phyloP scores from a whole-genome alignment of 2,113 vertebrate species.

The Psophia crepitans region DNA sequence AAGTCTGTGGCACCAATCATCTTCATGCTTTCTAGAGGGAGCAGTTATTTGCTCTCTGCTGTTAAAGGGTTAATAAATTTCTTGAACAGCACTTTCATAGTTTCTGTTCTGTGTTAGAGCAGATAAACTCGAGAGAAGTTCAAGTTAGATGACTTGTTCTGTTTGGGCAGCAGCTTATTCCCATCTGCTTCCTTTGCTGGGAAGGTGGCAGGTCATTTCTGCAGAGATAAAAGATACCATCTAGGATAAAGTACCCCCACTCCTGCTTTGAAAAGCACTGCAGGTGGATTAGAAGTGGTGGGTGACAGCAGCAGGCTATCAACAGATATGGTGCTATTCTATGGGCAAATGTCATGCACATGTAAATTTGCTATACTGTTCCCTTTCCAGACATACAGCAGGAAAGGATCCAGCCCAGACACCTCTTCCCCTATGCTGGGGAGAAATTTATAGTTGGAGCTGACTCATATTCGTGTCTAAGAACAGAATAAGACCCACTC shows the following conservation, averaged over 20 bases:
- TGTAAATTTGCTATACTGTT: not conserved
- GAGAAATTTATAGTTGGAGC: not conserved
- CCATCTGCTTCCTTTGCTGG: not conserved
- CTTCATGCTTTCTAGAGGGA: not conserved
- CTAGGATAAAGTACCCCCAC: not conserved
- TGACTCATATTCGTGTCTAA: not conserved
- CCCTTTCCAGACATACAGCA: not conserved
- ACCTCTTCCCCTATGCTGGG: not conserved
- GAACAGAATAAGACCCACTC: not conserved
- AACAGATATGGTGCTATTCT: not conserved
- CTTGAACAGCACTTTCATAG: not conserved
- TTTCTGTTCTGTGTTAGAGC: not conserved
- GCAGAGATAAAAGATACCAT: not conserved
- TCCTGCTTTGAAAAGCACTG: not conserved
- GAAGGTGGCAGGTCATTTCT: not conserved
- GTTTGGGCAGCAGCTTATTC: not conserved
- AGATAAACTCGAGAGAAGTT: not conserved
- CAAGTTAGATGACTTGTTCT: not conserved
- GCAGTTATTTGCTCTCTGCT: not conserved
- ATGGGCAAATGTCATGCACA: fast-evolving
- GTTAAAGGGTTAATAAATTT: not conserved
- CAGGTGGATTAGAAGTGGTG: not conserved
- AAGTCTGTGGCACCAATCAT: not conserved
- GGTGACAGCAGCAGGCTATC: not conserved
- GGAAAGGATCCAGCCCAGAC: not conserved